phyloP scores from a whole-genome alignment of 1,140 invertebrate species.

The Cecropterus lyciades region DNA sequence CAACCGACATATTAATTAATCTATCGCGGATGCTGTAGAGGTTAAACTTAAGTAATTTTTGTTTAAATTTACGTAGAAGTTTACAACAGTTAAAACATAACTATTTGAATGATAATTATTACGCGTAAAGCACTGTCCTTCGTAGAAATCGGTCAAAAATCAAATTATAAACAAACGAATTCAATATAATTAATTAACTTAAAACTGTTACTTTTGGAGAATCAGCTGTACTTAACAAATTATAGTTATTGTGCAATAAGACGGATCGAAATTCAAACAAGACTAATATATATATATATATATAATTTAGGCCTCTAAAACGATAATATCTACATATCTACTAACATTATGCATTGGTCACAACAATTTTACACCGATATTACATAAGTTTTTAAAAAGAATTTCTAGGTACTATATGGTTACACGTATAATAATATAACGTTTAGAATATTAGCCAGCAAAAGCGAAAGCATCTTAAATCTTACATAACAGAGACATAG shows the following conservation, averaged over 20 bases:
- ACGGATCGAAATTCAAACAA: conserved; percentile 15
- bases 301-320: conserved; percentile 11
- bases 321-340: conserved; percentile 7
- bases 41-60: too few species aligned
- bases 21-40: too few species aligned
- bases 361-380: conserved; percentile 13
- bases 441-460: neutral
- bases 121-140: conserved; percentile 2
- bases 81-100: too few species aligned
- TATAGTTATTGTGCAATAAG: conserved; percentile 20
- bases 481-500: conserved; percentile 2
- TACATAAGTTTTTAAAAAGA: conserved; percentile 7
- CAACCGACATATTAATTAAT: too few species aligned
- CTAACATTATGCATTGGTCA: conserved; percentile 17
- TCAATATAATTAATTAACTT: too few species aligned
- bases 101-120: neutral
- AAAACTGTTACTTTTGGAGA: neutral
- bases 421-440: conserved; percentile 3
- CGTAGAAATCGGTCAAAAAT: conserved; percentile 13
- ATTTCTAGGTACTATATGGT: conserved; percentile 5
- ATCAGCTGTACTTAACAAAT: neutral
- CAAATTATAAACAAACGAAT: too few species aligned
- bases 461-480: conserved; percentile 6
- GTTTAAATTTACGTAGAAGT: too few species aligned
- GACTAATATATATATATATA: neutral